Conservation (phyloP, 2,888 invertebrate species). For the Malthinus seriepunctatus region DNA sequence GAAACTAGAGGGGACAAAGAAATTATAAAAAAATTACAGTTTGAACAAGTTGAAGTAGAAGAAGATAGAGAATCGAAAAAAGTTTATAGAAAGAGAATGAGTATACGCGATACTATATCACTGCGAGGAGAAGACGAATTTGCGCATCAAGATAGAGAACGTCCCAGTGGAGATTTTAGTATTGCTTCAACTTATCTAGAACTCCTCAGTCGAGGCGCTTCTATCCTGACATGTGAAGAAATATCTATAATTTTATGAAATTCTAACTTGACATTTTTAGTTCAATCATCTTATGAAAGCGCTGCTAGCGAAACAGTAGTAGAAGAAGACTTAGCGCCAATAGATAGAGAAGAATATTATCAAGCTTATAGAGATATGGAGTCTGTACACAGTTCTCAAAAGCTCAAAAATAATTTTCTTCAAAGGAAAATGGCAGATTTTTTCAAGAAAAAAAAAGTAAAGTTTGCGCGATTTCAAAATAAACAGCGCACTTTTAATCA, state of each 20-base stretch:
- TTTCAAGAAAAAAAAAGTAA: slow-evolving; percentile 44
- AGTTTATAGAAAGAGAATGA: no score
- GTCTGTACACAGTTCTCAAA: slow-evolving; percentile 21
- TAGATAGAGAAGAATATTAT: slow-evolving; percentile 29
- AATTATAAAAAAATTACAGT: no score
- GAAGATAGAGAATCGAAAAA: no score
- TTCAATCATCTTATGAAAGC: neutral
- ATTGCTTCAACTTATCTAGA: no score
- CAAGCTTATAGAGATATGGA: slow-evolving; percentile 22
- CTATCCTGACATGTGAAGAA: neutral
- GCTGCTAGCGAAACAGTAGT: neutral
- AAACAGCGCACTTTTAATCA: neutral
- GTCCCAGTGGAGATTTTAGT: no score
- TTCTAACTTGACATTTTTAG: neutral
- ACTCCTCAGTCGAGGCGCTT: no score
- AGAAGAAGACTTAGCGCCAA: neutral
- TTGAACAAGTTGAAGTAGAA: no score
- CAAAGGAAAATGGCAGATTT: slow-evolving; percentile 47
- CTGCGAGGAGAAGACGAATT: no score
- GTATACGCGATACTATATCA: no score
- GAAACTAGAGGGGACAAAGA: no score
- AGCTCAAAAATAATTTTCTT: slow-evolving; percentile 41
- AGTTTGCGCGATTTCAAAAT: neutral
- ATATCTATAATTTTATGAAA: neutral
- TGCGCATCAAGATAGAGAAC: no score